A percentile compares a stretch with the other conserved stretches of the same genome.
These are phyloP conservation scores for Fragum whitleyi DNA, from an alignment of 2,888 invertebrate species.

Conservation along the genomic window DNA sequence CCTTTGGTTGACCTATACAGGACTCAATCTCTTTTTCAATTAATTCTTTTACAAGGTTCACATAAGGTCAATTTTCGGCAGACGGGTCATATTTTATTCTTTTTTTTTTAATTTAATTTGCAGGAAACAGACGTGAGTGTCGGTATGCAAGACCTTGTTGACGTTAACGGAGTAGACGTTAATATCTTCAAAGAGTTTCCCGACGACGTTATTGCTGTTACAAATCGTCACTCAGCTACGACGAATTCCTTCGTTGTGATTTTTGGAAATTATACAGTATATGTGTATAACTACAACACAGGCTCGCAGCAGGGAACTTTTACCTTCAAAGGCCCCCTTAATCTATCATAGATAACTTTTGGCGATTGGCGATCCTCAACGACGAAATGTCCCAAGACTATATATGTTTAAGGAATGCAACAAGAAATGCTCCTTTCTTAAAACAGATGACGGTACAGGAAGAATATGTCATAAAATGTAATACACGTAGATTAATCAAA, in stretches of 20 bases:
- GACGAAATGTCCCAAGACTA: too few relatives aligned
- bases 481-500: too few relatives aligned
- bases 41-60: too few relatives aligned
- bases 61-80: too few relatives aligned
- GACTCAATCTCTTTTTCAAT: too few relatives aligned
- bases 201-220: neutral
- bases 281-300: neutral
- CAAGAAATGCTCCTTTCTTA: too few relatives aligned
- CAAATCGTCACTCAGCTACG: neutral
- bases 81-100: too few relatives aligned
- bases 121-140: neutral
- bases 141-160: neutral
- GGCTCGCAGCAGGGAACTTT: neutral
- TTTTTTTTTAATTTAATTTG: neutral
- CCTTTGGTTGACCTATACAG: too few relatives aligned
- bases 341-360: neutral
- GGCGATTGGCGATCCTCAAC: too few relatives aligned
- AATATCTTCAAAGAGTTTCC: neutral
- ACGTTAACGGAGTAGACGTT: neutral
- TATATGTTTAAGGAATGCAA: too few relatives aligned
- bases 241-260: neutral
- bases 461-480: too few relatives aligned
- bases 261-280: neutral
- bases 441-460: too few relatives aligned
- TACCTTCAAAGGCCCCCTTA: neutral